phyloP scores from a whole-genome alignment of 2,113 vertebrate genomes.

The Gyps fulvus region DNA sequence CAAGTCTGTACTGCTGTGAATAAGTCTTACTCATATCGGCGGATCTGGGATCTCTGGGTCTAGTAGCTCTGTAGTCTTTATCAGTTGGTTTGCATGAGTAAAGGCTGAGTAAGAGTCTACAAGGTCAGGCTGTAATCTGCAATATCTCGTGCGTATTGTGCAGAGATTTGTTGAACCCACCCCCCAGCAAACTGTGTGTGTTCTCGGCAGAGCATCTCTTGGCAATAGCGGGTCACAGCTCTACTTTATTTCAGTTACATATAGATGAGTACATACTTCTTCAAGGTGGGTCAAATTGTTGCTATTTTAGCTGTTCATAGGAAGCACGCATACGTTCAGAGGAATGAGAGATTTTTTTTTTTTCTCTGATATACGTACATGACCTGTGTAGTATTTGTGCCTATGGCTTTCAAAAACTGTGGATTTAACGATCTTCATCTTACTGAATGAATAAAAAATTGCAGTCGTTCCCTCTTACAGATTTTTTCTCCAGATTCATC shows the following conservation, averaged over 20 bases:
- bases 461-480: background rate
- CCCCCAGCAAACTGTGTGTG: background rate
- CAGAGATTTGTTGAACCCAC: background rate
- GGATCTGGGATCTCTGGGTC: background rate
- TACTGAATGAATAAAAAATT: background rate
- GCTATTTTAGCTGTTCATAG: background rate
- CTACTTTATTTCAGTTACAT: background rate
- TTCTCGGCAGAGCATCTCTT: background rate
- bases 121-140: background rate
- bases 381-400: background rate
- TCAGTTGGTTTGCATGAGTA: background rate
- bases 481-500: background rate
- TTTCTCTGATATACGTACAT: background rate
- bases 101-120: slow-evolving; percentile 45
- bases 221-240: background rate
- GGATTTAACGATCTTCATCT: background rate
- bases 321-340: background rate
- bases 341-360: background rate
- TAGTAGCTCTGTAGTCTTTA: background rate
- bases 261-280: background rate
- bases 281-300: background rate
- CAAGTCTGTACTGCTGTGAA: background rate
- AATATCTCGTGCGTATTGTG: background rate
- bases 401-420: background rate
- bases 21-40: slow-evolving; percentile 20